These are phyloP conservation scores for Tenualosa thibaudeaui DNA, from an alignment of 2,797 vertebrate genomes.

Conservation along the genomic window DNA sequence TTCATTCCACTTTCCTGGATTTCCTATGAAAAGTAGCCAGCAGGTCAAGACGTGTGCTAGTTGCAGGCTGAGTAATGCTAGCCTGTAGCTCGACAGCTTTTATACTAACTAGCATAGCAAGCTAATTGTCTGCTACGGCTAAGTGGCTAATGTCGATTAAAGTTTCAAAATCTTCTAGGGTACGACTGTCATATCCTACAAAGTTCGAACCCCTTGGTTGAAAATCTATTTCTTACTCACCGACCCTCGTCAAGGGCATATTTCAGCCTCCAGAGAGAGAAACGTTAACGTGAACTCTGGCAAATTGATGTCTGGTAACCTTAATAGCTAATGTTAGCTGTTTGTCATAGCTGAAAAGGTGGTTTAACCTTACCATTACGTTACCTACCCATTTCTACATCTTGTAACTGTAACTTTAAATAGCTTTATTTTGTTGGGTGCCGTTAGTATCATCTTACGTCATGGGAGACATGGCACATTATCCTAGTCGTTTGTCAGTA, in stretches of 20 bases:
- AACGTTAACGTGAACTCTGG: not conserved
- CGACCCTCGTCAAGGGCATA: not conserved
- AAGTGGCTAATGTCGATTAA: not conserved
- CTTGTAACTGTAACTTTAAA: not conserved
- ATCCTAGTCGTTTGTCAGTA: not conserved
- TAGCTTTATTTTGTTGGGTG: not conserved
- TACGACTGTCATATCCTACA: not conserved
- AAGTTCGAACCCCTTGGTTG: not conserved
- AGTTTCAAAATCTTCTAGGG: not conserved
- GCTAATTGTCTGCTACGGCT: not conserved
- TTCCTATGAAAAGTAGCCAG: not conserved
- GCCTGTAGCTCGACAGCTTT: not conserved
- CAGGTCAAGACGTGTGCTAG: not conserved
- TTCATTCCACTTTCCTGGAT: not conserved
- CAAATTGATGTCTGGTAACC: not conserved
- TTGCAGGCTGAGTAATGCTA: constrained; percentile 19
- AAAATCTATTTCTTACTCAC: not conserved
- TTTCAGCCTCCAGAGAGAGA: not conserved
- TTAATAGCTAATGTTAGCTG: not conserved
- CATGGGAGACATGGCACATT: not conserved
- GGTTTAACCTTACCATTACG: not conserved
- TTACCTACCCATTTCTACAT: no score
- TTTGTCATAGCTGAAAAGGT: not conserved
- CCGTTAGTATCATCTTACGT: not conserved
- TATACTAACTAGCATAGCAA: not conserved